A percentile compares a stretch with the other conserved stretches of the same genome.
Conservation (phyloP, 1,140 invertebrate genomes). For the Nilaparvata lugens region DNA sequence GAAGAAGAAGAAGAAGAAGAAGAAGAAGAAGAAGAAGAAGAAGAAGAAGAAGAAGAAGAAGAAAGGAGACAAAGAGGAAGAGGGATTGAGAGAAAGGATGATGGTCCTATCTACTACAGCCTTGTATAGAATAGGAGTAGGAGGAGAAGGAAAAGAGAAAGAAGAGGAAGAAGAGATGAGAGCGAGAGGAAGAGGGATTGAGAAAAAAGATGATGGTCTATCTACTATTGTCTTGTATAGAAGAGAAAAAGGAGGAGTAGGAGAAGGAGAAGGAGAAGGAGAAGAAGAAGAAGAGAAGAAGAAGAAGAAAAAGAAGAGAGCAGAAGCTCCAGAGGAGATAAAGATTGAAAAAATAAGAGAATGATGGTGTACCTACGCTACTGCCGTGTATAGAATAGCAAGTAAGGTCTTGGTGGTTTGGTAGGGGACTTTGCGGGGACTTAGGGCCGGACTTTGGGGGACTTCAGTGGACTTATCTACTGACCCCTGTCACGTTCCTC, state of each 20-base stretch:
- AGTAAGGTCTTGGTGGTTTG: too few relatives aligned
- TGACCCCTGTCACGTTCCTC: too few relatives aligned
- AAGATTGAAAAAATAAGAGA: too few relatives aligned
- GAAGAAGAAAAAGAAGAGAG: neutral
- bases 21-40: neutral
- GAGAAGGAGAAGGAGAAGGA: neutral
- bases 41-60: neutral
- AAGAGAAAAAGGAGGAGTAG: neutral
- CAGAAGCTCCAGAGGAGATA: too few relatives aligned
- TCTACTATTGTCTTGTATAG: too few relatives aligned
- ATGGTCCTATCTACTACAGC: neutral
- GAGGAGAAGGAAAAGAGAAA: neutral
- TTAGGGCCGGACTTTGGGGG: too few relatives aligned
- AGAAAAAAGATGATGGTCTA: too few relatives aligned
- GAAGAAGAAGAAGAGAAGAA: slow-evolving; percentile 1
- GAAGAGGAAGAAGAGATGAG: neutral
- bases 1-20: neutral
- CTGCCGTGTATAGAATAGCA: too few relatives aligned
- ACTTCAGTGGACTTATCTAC: too few relatives aligned
- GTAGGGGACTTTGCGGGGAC: too few relatives aligned
- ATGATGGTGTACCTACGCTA: too few relatives aligned
- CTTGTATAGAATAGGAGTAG: neutral
- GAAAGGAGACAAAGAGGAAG: neutral
- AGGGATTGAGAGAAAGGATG: neutral
- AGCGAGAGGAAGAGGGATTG: too few relatives aligned